Evolutionary conservation across 2,113 vertebrate species (phyloP).

Genomic region (Heliornis fulica): DNA sequence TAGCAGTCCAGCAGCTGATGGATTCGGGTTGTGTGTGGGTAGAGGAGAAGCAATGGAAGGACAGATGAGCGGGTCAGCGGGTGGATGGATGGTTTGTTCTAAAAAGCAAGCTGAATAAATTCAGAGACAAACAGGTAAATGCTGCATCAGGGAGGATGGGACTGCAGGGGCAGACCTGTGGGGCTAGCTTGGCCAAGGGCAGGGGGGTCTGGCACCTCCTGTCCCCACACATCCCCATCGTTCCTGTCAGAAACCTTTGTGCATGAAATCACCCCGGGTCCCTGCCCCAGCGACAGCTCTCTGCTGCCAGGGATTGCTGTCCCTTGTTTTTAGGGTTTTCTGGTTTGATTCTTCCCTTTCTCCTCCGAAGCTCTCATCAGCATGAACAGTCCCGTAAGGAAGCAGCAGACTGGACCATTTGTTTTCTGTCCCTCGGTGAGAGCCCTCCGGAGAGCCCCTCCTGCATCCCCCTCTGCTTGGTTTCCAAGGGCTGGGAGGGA

Average conservation of each 20-base stretch:
- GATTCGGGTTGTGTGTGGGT: neutral
- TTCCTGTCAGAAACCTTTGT: neutral
- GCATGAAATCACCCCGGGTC: neutral
- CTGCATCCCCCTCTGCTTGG: neutral
- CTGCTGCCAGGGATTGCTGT: neutral
- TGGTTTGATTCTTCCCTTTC: neutral
- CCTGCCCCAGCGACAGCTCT: rapidly evolving
- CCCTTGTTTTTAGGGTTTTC: neutral
- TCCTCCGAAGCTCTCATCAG: neutral
- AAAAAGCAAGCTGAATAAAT: neutral
- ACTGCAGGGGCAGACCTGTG: neutral
- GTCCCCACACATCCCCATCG: too few species aligned
- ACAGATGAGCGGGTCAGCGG: neutral
- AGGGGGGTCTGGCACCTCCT: neutral
- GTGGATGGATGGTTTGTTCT: neutral
- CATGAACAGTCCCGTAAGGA: neutral
- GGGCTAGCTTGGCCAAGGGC: neutral
- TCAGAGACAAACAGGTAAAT: neutral
- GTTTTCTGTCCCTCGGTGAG: neutral
- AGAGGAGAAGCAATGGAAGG: neutral
- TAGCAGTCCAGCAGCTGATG: neutral
- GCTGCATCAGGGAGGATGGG: neutral
- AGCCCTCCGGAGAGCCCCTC: neutral
- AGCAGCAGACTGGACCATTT: neutral
- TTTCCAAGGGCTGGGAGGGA: neutral